phyloP scores from a whole-genome alignment of 2,797 vertebrate genomes.

The Chiroxiphia lanceolata region DNA sequence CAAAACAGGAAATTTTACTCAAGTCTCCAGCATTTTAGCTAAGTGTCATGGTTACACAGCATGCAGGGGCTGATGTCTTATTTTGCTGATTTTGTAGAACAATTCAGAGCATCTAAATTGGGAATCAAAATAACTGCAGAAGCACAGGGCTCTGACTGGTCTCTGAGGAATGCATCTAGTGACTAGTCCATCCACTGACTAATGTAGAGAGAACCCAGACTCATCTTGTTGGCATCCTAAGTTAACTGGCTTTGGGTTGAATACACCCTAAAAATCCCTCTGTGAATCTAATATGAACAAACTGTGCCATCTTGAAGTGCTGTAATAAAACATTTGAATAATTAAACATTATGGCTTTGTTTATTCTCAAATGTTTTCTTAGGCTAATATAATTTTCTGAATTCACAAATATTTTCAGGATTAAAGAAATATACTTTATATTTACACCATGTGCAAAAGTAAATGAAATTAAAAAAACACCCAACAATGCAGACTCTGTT shows the following conservation, averaged over 20 bases:
- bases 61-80: neutral
- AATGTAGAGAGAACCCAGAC: neutral
- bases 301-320: neutral
- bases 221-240: neutral
- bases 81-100: neutral
- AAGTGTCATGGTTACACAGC: neutral
- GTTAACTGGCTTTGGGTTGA: neutral
- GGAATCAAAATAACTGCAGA: neutral
- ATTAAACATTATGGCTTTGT: constrained; percentile 3
- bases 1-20: neutral
- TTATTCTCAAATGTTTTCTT: neutral
- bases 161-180: neutral
- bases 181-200: neutral
- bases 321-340: neutral
- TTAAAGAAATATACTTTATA: neutral
- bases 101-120: neutral
- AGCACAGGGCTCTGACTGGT: neutral
- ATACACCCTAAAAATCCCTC: neutral
- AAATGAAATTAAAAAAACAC: neutral
- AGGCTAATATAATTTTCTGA: neutral
- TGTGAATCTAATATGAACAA: neutral
- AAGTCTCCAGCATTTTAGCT: neutral
- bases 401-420: neutral
- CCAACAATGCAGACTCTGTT: neutral
- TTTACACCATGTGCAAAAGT: neutral